Base-by-base conservation (phyloP, 2,888 invertebrate species). In the Sarcophaga variegata region DNA sequence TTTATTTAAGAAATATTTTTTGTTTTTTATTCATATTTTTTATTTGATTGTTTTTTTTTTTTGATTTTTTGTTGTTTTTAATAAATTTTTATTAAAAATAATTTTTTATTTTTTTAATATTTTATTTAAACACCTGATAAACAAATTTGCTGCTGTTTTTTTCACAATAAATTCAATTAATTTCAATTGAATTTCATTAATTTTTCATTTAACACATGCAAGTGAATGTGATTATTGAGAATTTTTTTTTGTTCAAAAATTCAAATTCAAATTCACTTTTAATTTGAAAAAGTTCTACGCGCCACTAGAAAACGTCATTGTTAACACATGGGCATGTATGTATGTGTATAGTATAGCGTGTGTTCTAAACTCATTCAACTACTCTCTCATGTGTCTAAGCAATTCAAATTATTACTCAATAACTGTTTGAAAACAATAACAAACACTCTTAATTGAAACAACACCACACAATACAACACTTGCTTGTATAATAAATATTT, bases 91-190 rank as follows among this genome's bases (percentile, higher is more conserved):
- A 37, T 75, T 45, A n/a, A n/a, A 49, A 25, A 27, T 70, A 69
- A 62, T 60, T 47, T 62, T 77, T 63, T 37, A 37, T 37, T 37
- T 37, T 64, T 37, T 64, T 14, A 17, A 59, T 37, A 59, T 45
- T 37, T 37, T 71, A 71, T 6, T 22, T 2, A 75, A 75, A 75
- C 83, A 84, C 83, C 83, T 84, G 83, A 84, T 70, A 70, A 80
- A 76, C 70, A 75, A 80, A 80, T 80, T 76, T 69, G 59, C 80
- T 82, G 70, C 47, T 70, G 54, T 64, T 63, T 63, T n/a, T 72
- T 62, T 62, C 37, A 37, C 2, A 37, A 37, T 37, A 37, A 37
- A 37, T 37, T 37, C 37, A 37, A 37, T 37, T 37, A 37, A 37
- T 37, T 37, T 37, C 37, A 37, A 37, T 37, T 37, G 37, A 37